Conservation (phyloP, 2,797 vertebrate species). For the Enteromius thamalakanensis region DNA sequence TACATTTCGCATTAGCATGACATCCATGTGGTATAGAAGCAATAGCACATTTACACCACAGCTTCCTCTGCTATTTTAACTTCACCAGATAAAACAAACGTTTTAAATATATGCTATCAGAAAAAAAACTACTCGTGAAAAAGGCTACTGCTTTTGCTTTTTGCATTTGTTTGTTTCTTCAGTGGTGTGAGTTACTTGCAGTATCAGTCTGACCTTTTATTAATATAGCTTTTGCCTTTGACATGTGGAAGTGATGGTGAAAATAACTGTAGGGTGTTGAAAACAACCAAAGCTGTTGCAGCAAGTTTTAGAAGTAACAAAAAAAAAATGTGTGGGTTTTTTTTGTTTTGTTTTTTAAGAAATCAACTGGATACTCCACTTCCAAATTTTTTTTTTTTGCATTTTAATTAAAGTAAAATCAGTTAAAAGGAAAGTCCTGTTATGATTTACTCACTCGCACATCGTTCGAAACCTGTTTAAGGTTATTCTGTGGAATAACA, state of each 20-base stretch:
- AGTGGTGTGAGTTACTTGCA: not conserved
- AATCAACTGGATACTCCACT: not conserved
- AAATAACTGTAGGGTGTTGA: not conserved
- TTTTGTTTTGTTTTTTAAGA: no score
- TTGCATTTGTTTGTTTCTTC: slow-evolving; percentile 8
- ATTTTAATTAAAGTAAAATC: not conserved
- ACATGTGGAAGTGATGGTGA: slow-evolving; percentile 1
- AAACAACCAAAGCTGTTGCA: slow-evolving; percentile 1
- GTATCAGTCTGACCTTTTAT: not conserved
- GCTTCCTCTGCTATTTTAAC: slow-evolving; percentile 16
- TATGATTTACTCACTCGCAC: not conserved
- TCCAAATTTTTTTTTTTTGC: no score
- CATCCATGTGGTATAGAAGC: not conserved
- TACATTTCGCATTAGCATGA: not conserved
- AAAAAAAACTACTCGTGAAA: not conserved
- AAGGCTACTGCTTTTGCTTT: not conserved
- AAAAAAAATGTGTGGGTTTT: not conserved
- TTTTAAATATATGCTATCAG: not conserved
- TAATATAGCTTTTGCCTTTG: not conserved
- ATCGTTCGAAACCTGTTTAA: not conserved
- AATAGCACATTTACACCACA: slow-evolving; percentile 13
- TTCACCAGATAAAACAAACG: not conserved
- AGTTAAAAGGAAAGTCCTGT: not conserved
- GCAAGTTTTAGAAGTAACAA: not conserved
- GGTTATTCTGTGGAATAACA: not conserved